Conservation (phyloP, 2,113 vertebrate species). For the Chamaetylas fuelleborni region DNA sequence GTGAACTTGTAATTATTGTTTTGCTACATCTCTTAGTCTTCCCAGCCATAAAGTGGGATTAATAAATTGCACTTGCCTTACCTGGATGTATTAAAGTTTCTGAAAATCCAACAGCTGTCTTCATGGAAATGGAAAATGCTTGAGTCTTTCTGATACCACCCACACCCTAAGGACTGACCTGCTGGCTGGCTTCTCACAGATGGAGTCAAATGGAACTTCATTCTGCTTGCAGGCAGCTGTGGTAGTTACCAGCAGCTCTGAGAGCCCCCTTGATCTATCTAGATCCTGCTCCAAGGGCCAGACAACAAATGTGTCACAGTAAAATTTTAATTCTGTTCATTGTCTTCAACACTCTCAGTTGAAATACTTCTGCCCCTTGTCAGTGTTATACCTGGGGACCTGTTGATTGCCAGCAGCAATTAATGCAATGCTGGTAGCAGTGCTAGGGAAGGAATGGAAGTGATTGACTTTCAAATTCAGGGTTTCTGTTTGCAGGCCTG, state of each 20-base stretch:
- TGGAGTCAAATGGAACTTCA: not conserved
- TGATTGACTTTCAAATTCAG: constrained; percentile 27
- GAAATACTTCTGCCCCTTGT: not conserved
- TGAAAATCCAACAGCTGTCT: not conserved
- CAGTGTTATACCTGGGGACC: not conserved
- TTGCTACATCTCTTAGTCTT: not conserved
- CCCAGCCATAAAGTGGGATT: not conserved
- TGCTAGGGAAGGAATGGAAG: not conserved
- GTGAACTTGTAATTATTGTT: not conserved
- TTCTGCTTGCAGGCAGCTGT: not conserved
- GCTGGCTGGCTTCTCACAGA: not conserved
- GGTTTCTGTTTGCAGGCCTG: not conserved
- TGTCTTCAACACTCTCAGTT: not conserved
- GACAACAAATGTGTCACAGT: not conserved
- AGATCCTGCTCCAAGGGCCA: not conserved
- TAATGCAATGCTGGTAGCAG: not conserved
- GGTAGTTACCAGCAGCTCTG: not conserved
- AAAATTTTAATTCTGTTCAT: not conserved
- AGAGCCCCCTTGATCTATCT: not conserved
- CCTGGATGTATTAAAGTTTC: not conserved
- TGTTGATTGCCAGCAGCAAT: not conserved
- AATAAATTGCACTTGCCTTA: not conserved
- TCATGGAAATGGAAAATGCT: not conserved
- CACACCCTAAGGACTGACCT: not conserved
- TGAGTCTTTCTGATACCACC: not conserved